Conservation (phyloP, 92 coral and sea anemone species). For the Zoanthus solanderi region DNA sequence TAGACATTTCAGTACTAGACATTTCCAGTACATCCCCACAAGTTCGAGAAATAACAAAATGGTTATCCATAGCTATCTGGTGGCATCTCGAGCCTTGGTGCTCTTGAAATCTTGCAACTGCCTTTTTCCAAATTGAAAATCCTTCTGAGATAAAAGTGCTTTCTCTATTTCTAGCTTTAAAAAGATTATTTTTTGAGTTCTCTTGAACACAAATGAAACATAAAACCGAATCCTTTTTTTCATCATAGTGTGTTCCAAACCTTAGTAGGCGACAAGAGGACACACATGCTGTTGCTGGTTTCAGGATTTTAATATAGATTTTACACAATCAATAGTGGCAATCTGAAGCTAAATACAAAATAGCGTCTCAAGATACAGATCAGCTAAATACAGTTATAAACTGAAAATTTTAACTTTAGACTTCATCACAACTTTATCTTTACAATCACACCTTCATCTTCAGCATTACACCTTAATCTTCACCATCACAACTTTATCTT, state of each 20-base stretch:
- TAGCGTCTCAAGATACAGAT: no score
- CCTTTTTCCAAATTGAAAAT: constrained; percentile 41
- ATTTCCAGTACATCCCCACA: constrained; percentile 41
- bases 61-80: constrained; percentile 20
- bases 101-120: constrained; percentile 11
- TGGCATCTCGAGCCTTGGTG: constrained; percentile 20
- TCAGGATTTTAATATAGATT: no score
- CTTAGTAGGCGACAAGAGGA: no score
- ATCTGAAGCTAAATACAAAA: no score
- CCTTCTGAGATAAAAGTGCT: constrained; percentile 18
- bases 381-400: no score
- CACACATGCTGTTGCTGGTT: no score
- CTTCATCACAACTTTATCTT: no score
- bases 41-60: background rate
- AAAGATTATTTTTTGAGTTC: background rate
- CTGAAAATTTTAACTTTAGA: no score
- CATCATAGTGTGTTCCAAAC: background rate
- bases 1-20: constrained; percentile 10
- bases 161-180: background rate
- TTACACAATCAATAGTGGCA: no score
- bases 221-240: background rate
- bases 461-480: no score
- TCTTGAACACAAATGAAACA: constrained; percentile 2
- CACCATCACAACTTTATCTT: no score
- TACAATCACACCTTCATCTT: no score